Evolutionary conservation across 2,888 invertebrate species (phyloP).

Genomic region (Eupelmus urozonus): DNA sequence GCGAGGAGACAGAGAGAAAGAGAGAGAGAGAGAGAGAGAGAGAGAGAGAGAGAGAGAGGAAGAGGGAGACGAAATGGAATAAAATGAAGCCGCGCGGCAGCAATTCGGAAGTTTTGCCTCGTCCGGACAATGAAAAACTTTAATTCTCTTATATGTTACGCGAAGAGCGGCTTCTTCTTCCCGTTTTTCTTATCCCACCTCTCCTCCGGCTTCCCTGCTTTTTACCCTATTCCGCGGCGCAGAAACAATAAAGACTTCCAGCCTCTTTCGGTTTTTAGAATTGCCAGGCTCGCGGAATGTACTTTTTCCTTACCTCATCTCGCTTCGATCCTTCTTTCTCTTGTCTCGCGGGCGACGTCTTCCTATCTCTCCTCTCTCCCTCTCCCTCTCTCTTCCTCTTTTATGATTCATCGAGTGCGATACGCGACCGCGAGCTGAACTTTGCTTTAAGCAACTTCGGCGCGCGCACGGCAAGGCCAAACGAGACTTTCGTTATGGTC

Average conservation of each 20-base stretch:
- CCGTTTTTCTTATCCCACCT: slow-evolving; percentile 25
- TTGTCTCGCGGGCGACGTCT: too few species aligned
- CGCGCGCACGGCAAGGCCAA: slow-evolving; percentile 5
- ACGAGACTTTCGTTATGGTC: slow-evolving; percentile 45
- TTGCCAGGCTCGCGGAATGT: slow-evolving; percentile 22
- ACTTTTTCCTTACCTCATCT: slow-evolving; percentile 41
- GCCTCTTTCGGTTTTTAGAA: slow-evolving; percentile 47
- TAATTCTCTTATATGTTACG: slow-evolving; percentile 55
- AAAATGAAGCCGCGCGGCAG: slow-evolving; percentile 43
- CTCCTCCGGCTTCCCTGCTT: background rate
- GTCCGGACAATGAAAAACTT: slow-evolving; percentile 57
- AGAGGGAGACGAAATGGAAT: slow-evolving; percentile 54
- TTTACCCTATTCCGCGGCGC: background rate
- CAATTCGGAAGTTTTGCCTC: slow-evolving; percentile 54
- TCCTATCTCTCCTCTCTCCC: background rate
- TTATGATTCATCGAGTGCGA: slow-evolving; percentile 52
- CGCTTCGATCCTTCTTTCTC: background rate
- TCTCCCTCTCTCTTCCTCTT: slow-evolving; percentile 2
- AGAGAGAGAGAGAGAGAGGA: too few species aligned
- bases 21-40: slow-evolving; percentile 38
- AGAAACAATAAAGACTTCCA: slow-evolving; percentile 52
- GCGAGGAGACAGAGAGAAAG: slow-evolving; percentile 12
- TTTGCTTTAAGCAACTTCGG: slow-evolving; percentile 37
- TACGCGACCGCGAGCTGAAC: slow-evolving; percentile 34
- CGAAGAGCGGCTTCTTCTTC: background rate